Conservation (phyloP, 2,797 vertebrate genomes). For the Miichthys miiuy region DNA sequence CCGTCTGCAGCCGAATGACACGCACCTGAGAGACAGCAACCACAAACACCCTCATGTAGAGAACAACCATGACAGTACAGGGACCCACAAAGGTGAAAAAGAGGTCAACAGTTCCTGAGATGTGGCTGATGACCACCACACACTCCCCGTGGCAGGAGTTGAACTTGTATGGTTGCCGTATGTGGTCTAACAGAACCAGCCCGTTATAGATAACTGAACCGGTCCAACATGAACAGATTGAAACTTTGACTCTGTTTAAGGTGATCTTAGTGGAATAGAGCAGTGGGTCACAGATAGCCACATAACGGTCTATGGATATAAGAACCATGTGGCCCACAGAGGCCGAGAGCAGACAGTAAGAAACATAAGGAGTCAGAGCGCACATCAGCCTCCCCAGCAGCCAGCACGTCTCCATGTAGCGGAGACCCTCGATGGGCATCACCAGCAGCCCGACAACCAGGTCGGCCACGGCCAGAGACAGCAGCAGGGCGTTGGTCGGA, state of each 20-base stretch:
- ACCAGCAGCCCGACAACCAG: slow-evolving; percentile 83
- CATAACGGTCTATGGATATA: slow-evolving; percentile 76
- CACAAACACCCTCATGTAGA: slow-evolving; percentile 71
- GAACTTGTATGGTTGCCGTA: slow-evolving; percentile 34
- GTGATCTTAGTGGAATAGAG: slow-evolving; percentile 64
- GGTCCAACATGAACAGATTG: slow-evolving; percentile 61
- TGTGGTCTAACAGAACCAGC: slow-evolving; percentile 35
- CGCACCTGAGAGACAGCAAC: slow-evolving; percentile 58
- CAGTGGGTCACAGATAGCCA: slow-evolving; percentile 75
- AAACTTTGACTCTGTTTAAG: slow-evolving; percentile 28
- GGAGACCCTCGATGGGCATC: slow-evolving; percentile 82
- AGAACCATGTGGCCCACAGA: slow-evolving; percentile 85
- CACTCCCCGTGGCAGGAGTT: slow-evolving; percentile 66
- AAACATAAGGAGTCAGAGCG: slow-evolving; percentile 65
- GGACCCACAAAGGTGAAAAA: slow-evolving; percentile 55
- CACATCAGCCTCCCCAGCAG: slow-evolving; percentile 81
- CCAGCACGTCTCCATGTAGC: slow-evolving; percentile 83
- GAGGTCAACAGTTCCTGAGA: slow-evolving; percentile 29
- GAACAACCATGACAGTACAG: slow-evolving; percentile 53
- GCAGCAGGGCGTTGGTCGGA: slow-evolving; percentile 82
- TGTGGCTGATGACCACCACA: slow-evolving; percentile 39
- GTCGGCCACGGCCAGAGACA: slow-evolving; percentile 82
- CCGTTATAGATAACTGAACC: slow-evolving; percentile 60
- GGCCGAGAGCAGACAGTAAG: slow-evolving; percentile 75
- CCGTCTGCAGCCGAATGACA: not conserved